Conservation (phyloP, 2,113 vertebrate genomes). For the Candoia aspera region DNA sequence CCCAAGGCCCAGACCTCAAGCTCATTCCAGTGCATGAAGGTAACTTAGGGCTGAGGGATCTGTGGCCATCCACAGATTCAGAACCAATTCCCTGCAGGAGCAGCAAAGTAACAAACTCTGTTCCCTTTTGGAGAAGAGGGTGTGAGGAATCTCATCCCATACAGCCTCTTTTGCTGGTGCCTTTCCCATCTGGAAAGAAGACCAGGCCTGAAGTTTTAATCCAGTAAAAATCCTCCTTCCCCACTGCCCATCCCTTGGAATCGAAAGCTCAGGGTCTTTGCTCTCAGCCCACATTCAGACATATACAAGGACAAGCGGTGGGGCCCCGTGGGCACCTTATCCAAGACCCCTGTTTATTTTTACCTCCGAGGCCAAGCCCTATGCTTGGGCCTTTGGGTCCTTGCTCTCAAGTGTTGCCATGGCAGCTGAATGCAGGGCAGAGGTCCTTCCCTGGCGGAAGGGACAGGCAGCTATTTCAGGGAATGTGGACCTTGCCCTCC, state of each 20-base stretch:
- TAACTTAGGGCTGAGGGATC: not conserved
- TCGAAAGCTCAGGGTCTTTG: not conserved
- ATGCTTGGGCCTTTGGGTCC: not conserved
- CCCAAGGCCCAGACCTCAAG: not conserved
- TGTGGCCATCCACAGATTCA: not conserved
- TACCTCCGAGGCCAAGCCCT: not conserved
- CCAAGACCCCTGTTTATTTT: slow-evolving; percentile 36
- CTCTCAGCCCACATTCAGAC: not conserved
- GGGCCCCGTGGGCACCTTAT: not conserved
- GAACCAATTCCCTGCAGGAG: not conserved
- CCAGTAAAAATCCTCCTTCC: not conserved
- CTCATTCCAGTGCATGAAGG: not conserved
- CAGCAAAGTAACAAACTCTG: not conserved
- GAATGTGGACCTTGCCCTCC: slow-evolving; percentile 36
- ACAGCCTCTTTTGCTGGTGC: not conserved
- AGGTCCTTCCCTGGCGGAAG: slow-evolving; percentile 14
- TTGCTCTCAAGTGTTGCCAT: not conserved
- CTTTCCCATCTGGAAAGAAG: accelerated
- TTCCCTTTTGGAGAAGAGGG: not conserved
- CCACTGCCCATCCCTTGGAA: not conserved
- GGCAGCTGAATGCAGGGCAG: slow-evolving; percentile 22
- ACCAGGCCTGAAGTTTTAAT: slow-evolving; percentile 13
- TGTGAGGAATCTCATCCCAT: not conserved
- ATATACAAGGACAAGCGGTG: not conserved
- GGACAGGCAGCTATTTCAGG: slow-evolving; percentile 37